These are phyloP conservation scores for Zingel zingel DNA, from an alignment of 2,113 vertebrate genomes.

Conservation along the genomic window DNA sequence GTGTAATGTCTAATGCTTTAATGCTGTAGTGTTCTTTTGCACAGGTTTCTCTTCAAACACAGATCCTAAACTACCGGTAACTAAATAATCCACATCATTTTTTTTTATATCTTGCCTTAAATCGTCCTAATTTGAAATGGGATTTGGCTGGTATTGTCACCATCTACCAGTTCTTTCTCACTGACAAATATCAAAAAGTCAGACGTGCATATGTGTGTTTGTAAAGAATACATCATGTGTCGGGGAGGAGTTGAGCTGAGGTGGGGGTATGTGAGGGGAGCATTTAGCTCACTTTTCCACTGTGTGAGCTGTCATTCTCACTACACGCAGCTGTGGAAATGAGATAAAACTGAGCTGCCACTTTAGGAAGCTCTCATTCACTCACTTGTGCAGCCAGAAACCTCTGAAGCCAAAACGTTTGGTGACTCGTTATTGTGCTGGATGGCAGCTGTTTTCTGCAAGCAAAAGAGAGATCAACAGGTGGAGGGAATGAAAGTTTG, in stretches of 20 bases:
- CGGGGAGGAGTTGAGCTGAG: constrained; percentile 75
- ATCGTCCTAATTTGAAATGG: not conserved
- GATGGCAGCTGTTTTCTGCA: constrained; percentile 53
- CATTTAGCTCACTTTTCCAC: constrained; percentile 80
- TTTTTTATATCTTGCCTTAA: not conserved
- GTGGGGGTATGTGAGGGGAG: constrained; percentile 67
- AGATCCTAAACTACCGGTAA: too few species aligned
- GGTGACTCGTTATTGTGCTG: constrained; percentile 32
- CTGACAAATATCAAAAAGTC: constrained; percentile 11
- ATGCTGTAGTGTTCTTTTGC: not conserved
- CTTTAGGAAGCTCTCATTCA: constrained; percentile 57
- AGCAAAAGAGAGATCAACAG: constrained; percentile 21
- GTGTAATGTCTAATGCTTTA: too few species aligned
- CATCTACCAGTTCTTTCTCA: not conserved
- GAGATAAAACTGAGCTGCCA: constrained; percentile 68
- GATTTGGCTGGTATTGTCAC: not conserved
- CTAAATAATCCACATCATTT: not conserved
- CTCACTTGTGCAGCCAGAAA: constrained; percentile 24
- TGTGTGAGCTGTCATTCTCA: constrained; percentile 66
- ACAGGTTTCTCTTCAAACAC: not conserved
- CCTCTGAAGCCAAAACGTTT: constrained; percentile 25
- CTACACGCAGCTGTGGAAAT: constrained; percentile 64
- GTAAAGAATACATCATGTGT: constrained; percentile 31
- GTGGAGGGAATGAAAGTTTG: constrained; percentile 35
- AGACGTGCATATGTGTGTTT: constrained; percentile 17